Evolutionary conservation across 2,797 vertebrate species (phyloP).

Genomic region (Hydrolagus colliei): DNA sequence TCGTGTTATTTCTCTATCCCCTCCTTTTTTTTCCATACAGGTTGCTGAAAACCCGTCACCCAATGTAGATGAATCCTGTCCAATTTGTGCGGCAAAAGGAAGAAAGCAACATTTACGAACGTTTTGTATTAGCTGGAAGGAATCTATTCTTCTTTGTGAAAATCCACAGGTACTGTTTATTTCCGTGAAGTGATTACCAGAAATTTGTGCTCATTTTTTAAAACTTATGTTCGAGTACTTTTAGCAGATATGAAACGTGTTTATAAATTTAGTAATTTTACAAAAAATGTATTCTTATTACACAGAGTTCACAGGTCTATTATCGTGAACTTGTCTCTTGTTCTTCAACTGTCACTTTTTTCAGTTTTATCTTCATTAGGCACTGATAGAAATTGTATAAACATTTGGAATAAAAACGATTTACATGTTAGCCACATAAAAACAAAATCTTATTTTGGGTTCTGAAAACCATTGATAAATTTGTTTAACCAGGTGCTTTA

Average conservation of each 20-base stretch:
- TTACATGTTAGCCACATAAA: neutral
- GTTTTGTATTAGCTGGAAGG: conserved; percentile 77
- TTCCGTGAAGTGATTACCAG: neutral
- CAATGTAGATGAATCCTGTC: conserved; percentile 55
- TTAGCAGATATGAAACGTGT: neutral
- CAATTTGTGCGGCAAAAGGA: conserved; percentile 77
- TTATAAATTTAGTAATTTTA: no score
- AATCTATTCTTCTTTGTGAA: conserved; percentile 79
- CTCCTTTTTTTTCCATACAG: conserved; percentile 46
- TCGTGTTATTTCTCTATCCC: neutral
- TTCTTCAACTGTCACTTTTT: no score
- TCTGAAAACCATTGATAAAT: neutral
- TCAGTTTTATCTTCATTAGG: no score
- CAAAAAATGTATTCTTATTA: no score
- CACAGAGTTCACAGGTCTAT: no score
- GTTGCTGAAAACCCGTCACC: conserved; percentile 39
- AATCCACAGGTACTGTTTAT: conserved; percentile 68
- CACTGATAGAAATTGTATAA: no score
- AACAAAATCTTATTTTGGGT: neutral
- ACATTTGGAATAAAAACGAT: neutral
- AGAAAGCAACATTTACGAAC: conserved; percentile 58
- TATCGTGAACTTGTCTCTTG: no score
- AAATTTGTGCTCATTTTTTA: no score
- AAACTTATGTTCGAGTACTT: neutral
- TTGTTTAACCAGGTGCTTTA: neutral